phyloP scores from a whole-genome alignment of 2,888 invertebrate genomes.

The Seira sanloemensis region DNA sequence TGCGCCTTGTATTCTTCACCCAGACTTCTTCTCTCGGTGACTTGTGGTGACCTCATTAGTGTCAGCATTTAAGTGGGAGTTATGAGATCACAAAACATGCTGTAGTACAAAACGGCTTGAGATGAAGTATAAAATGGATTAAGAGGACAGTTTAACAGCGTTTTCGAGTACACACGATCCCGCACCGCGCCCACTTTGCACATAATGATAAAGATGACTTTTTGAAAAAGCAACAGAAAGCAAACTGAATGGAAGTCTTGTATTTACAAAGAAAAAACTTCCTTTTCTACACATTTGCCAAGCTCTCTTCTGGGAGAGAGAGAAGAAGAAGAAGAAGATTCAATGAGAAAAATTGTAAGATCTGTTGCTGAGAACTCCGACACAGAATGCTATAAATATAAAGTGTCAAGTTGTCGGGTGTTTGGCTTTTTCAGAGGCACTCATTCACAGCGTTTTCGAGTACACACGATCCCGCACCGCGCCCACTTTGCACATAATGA shows the following conservation, averaged over 20 bases:
- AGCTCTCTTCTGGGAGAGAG: neutral
- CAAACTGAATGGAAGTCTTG: neutral
- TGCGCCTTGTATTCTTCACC: neutral
- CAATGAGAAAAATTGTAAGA: conserved; percentile 14
- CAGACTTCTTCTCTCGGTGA: conserved; percentile 23
- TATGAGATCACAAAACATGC: conserved; percentile 60
- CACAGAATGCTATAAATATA: conserved; percentile 61
- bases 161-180: conserved; percentile 5
- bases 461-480: conserved; percentile 26
- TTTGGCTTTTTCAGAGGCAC: conserved; percentile 28
- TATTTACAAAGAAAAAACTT: neutral
- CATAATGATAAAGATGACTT: neutral
- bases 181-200: conserved; percentile 35
- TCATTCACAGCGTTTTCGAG: neutral
- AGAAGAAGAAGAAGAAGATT: neutral
- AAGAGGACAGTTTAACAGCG: conserved; percentile 31
- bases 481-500: conserved; percentile 20
- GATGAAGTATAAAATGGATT: conserved; percentile 30
- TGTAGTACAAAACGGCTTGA: conserved; percentile 43
- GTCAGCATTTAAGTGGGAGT: conserved; percentile 60
- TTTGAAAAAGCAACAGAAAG: neutral
- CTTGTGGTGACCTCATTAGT: conserved; percentile 65
- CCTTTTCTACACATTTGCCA: neutral
- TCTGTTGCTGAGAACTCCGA: conserved; percentile 59
- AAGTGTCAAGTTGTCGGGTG: conserved; percentile 59